These are phyloP conservation scores for Proisotoma minuta DNA, from an alignment of 2,888 invertebrate genomes.

Conservation along the genomic window DNA sequence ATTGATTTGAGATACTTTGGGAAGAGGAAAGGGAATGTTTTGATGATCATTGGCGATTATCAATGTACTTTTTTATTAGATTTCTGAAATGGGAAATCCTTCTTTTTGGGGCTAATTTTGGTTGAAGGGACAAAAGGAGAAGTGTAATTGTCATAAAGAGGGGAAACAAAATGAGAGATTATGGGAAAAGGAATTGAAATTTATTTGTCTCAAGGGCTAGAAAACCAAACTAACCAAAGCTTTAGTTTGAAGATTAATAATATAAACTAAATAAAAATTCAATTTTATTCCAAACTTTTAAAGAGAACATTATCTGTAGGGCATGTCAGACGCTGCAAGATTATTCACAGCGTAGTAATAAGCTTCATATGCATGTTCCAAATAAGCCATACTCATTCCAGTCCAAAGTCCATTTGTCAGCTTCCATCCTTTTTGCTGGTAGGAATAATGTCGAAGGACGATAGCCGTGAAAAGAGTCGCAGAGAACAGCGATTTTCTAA, in stretches of 20 bases:
- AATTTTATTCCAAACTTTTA: too few species aligned
- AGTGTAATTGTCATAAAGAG: background rate
- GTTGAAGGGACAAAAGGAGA: background rate
- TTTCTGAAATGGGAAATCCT: background rate
- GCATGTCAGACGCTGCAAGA: background rate
- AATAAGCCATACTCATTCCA: background rate
- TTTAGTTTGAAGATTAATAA: too few species aligned
- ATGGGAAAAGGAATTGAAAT: too few species aligned
- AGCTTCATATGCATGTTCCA: background rate
- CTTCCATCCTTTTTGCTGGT: background rate
- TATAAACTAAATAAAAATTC: too few species aligned
- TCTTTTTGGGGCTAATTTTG: background rate
- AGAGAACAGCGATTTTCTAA: background rate
- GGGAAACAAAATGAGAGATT: too few species aligned
- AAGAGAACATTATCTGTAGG: too few species aligned
- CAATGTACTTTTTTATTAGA: background rate
- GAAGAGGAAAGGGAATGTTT: too few species aligned
- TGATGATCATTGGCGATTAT: background rate
- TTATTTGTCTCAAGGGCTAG: too few species aligned
- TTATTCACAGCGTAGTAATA: background rate
- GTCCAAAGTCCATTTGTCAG: background rate
- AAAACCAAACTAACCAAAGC: too few species aligned
- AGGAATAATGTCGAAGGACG: background rate
- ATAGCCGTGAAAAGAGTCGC: background rate
- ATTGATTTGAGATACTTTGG: too few species aligned